Base-by-base conservation (phyloP, 2,113 vertebrate species). In the Gobius niger region DNA sequence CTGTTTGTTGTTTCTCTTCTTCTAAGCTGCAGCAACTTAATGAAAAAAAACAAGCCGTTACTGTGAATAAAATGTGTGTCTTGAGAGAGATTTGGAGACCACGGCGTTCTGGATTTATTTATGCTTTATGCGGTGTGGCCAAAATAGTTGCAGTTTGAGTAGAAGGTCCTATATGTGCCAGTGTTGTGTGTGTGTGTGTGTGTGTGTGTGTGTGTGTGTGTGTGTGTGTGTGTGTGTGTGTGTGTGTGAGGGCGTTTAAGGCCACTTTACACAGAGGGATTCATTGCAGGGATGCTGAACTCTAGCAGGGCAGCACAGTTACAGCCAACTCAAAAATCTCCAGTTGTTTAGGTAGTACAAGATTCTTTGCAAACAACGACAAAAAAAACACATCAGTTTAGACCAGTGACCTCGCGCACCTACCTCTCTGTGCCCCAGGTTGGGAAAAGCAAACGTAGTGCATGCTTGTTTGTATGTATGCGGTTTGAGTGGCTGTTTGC, bases 251-350 rank as follows among this genome's bases (percentile, higher is more conserved):
- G 66, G 67, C 67, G 60, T 59, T 18, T 60, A 62, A 80, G 49
- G 66, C 69, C 66, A 82, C 63, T 47, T 82, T 79, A 81, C 72
- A 88, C 71, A 84, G 81, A 68, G 56, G 82, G 60, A 83, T 82
- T 87, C 56, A 74, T 78, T 65, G 60, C 60, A 73, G 70, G 44
- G 49, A 53, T 67, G 78, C 81, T 54, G 67, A 59, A 46, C 64
- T 70, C 52, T 72, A 67, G 67, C 59, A 51, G 15, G 60, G 52
- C 75, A n/a, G n/a, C n/a, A n/a, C n/a, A n/a, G n/a, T n/a, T n/a
- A n/a, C n/a, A n/a, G n/a, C n/a, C n/a, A n/a, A n/a, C n/a, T n/a
- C n/a, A n/a, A n/a, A n/a, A n/a, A n/a, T n/a, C n/a, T n/a, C n/a
- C n/a, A n/a, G n/a, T n/a, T n/a, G n/a, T n/a, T n/a, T n/a, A n/a